Percentiles rank a stretch among this genome's conserved stretches.
Conservation (phyloP, 2,113 vertebrate genomes). For the Boleophthalmus pectinirostris region DNA sequence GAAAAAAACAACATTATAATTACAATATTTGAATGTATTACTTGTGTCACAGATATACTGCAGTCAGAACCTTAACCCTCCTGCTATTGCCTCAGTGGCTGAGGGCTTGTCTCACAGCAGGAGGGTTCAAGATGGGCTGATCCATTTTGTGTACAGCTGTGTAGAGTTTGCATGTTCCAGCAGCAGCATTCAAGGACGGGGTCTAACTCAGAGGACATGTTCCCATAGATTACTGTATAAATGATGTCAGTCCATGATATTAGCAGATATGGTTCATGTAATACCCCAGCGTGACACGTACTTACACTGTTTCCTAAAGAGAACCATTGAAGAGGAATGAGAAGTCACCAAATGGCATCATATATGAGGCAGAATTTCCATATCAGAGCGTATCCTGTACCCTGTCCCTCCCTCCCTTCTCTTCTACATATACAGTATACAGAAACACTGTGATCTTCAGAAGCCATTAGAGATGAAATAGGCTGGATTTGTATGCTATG, state of each 20-base stretch:
- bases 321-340: conserved; percentile 12
- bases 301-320: conserved; percentile 6
- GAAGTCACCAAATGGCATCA: conserved; percentile 29
- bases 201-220: too few relatives aligned
- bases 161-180: too few relatives aligned
- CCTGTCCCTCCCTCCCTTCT: not conserved
- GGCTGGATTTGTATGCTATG: conserved; percentile 21
- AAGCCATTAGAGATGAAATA: conserved; percentile 44
- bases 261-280: not conserved
- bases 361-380: conserved; percentile 36
- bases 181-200: too few relatives aligned
- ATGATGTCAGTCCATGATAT: not conserved
- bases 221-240: not conserved
- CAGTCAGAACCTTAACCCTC: too few relatives aligned
- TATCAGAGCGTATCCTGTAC: conserved; percentile 29
- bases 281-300: not conserved
- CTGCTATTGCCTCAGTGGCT: too few relatives aligned
- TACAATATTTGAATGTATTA: too few relatives aligned
- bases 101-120: too few relatives aligned
- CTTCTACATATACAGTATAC: conserved; percentile 21
- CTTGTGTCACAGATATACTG: too few relatives aligned
- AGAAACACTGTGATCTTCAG: conserved; percentile 26
- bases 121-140: too few relatives aligned
- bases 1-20: too few relatives aligned
- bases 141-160: too few relatives aligned